Evolutionary conservation across 2,113 vertebrate genomes (phyloP).

Genomic region (Charina bottae): DNA sequence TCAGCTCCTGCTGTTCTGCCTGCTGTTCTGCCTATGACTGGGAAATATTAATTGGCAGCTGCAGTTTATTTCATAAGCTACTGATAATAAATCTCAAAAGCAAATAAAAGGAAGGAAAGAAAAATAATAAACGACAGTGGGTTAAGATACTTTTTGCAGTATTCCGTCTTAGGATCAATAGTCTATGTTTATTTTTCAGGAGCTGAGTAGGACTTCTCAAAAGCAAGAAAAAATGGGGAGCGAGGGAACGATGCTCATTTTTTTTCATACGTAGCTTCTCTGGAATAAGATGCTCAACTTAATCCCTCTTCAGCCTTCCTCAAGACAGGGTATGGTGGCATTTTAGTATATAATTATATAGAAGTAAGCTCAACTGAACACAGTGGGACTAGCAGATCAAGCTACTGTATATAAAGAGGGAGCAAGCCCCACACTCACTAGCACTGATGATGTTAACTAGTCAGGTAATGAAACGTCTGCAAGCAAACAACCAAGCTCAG

Average conservation of each 20-base stretch:
- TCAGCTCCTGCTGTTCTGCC: constrained; percentile 40
- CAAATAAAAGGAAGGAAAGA: neutral
- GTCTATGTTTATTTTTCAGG: neutral
- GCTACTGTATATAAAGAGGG: too few relatives aligned
- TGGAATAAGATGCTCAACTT: neutral
- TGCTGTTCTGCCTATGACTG: constrained; percentile 36
- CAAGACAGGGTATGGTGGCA: neutral
- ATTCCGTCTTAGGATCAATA: neutral
- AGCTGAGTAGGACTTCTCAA: neutral
- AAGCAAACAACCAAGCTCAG: too few relatives aligned
- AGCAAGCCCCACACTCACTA: too few relatives aligned
- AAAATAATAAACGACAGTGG: neutral
- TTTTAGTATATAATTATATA: neutral
- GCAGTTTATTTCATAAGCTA: constrained; percentile 34
- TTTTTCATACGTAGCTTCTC: too few relatives aligned
- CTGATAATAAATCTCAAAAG: constrained; percentile 37
- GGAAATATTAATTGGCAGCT: constrained; percentile 44
- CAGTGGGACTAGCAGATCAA: neutral
- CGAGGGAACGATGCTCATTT: too few relatives aligned
- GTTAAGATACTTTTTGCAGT: neutral
- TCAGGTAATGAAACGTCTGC: too few relatives aligned
- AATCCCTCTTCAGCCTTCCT: neutral
- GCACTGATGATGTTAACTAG: too few relatives aligned
- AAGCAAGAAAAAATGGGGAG: neutral
- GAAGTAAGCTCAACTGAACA: neutral